phyloP scores from a whole-genome alignment of 2,113 vertebrate genomes.

The Mesoclemmys tuberculata region DNA sequence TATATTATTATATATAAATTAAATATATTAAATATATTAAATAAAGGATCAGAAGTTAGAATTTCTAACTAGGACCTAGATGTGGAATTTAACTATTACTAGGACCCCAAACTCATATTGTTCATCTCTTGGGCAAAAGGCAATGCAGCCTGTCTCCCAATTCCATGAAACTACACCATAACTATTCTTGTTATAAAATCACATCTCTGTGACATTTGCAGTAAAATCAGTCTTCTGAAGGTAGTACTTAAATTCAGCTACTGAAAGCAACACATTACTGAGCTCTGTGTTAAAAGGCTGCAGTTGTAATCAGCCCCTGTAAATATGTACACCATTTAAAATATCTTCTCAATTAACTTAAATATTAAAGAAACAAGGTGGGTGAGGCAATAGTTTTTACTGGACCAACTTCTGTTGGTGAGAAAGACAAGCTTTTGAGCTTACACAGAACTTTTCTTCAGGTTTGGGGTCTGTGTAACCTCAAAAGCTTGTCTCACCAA shows the following conservation, averaged over 20 bases:
- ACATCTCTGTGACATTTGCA: neutral
- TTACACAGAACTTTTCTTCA: neutral
- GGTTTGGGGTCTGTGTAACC: neutral
- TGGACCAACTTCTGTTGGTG: neutral
- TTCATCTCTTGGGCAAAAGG: neutral
- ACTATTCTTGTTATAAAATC: neutral
- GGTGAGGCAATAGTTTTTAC: too few species aligned
- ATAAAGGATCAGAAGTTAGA: neutral
- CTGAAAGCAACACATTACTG: neutral
- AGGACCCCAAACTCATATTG: neutral
- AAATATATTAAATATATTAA: too few species aligned
- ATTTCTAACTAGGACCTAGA: neutral
- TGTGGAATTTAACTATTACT: neutral
- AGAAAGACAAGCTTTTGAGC: neutral
- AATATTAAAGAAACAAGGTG: neutral
- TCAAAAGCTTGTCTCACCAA: neutral
- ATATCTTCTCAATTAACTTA: neutral
- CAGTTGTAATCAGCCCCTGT: neutral
- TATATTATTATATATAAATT: too few species aligned
- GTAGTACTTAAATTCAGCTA: neutral
- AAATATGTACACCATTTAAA: neutral
- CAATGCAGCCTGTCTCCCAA: neutral
- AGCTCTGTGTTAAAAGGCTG: neutral
- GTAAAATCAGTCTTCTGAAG: fast-evolving
- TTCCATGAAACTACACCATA: neutral